Base-by-base conservation (phyloP, 2,888 invertebrate species). In the Lepetodrilus schrolli region DNA sequence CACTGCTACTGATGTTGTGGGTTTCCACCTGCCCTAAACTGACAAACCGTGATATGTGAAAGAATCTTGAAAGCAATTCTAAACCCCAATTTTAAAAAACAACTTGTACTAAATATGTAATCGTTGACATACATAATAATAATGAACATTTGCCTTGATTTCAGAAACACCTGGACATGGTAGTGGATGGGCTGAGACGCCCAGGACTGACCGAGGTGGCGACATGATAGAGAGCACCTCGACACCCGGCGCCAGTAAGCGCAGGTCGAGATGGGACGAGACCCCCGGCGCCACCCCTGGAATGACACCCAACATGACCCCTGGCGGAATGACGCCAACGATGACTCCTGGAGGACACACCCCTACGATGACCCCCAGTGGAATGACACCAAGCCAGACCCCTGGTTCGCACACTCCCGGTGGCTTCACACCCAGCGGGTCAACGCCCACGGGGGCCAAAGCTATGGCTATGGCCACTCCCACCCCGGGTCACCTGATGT, bases 401-500 rank as follows among this genome's bases (percentile, higher is more conserved):
- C 88, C 88, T 4, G 85, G 87, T 34, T 88, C 88, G 5, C 86
- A 89, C 83, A 91, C 91, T 1, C 91, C 91, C 0, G 85, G 87
- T 10, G 88, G 90, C 72, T 84, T 87, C 77, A 89, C 90, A 2
- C 88, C 89, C 0, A 90, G 90, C 66, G 91, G 91, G 13, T 83
- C 90, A 0, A 93, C 92, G 0, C 92, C 92, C 1, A 90, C 90
- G 23, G 92, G 80, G 89, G 93, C 95, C 1, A 98, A 98, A 90
- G 99, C 99, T 0, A 99, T 99, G 98, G 97, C 95, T 0, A 95
- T 99, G 95, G 96, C 97, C 1, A 99, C 99, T 0, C 99, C 99
- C 0, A 97, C 98, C 0, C 98, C 99, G 0, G 92, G 96, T 20
- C 98, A 98, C 86, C 92, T 98, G 77, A 95, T 98, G 78, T 96